Conservation (phyloP, 2,888 invertebrate genomes). For the Apoderus coryli region DNA sequence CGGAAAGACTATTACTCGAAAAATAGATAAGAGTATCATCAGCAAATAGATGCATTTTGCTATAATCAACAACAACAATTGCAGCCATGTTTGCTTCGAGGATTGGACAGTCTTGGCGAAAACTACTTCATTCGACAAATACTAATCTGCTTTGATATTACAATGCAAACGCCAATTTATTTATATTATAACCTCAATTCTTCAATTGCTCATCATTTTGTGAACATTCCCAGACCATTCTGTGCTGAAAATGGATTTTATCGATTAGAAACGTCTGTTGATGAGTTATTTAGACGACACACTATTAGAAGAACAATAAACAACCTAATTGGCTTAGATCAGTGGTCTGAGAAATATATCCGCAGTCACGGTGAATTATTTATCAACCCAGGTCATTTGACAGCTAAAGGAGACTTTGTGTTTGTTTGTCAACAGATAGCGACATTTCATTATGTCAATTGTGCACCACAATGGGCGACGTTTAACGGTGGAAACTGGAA, state of each 20-base stretch:
- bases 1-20: too few relatives aligned
- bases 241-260: constrained; percentile 37
- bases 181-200: constrained; percentile 36
- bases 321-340: constrained; percentile 18
- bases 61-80: too few relatives aligned
- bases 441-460: constrained; percentile 49
- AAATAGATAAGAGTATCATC: too few relatives aligned
- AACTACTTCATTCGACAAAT: constrained; percentile 38
- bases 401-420: constrained; percentile 46
- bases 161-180: constrained; percentile 36
- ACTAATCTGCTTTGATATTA: constrained; percentile 40
- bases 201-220: constrained; percentile 35
- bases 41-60: too few relatives aligned
- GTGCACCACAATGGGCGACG: constrained; percentile 50
- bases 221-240: constrained; percentile 34
- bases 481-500: constrained; percentile 46
- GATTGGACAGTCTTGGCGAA: too few relatives aligned
- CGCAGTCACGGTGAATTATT: constrained; percentile 15
- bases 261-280: constrained; percentile 22
- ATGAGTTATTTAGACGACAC: constrained; percentile 12
- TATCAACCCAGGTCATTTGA: constrained; percentile 41
- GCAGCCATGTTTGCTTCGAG: too few relatives aligned
- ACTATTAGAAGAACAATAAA: constrained; percentile 23
- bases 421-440: constrained; percentile 41
- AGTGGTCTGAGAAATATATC: constrained; percentile 24